Conservation (phyloP, 1,140 invertebrate species). For the Thaumatotibia leucotreta region DNA sequence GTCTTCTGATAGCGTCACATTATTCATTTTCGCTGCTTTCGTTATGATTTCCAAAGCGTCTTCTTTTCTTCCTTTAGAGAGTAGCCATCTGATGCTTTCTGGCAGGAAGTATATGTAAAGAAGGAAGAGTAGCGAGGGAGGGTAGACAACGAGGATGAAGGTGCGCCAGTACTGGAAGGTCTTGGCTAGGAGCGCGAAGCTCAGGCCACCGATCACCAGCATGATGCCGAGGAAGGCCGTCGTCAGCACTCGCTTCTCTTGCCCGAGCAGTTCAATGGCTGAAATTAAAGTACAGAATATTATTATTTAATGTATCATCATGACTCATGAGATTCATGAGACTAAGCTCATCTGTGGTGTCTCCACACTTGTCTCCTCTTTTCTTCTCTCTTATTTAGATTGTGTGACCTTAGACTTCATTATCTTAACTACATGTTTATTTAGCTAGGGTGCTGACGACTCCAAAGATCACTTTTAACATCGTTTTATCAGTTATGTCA, state of each 20-base stretch:
- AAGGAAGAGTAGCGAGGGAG: slow-evolving; percentile 46
- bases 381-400: too few relatives aligned
- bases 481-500: too few relatives aligned
- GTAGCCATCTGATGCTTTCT: slow-evolving; percentile 78
- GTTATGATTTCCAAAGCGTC: slow-evolving; percentile 80
- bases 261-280: slow-evolving; percentile 61
- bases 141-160: slow-evolving; percentile 41
- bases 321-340: too few relatives aligned
- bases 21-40: slow-evolving; percentile 83
- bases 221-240: slow-evolving; percentile 60
- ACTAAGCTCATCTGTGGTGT: too few relatives aligned
- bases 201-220: slow-evolving; percentile 53
- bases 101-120: slow-evolving; percentile 45
- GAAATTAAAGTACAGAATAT: slow-evolving; percentile 29
- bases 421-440: too few relatives aligned
- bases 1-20: slow-evolving; percentile 77
- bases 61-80: slow-evolving; percentile 82
- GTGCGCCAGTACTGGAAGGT: slow-evolving; percentile 54
- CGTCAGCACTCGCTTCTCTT: slow-evolving; percentile 58
- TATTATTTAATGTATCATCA: too few relatives aligned
- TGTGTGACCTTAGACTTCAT: too few relatives aligned
- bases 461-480: too few relatives aligned
- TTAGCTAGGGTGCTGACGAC: too few relatives aligned
- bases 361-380: too few relatives aligned
- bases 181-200: slow-evolving; percentile 57